These are phyloP conservation scores for Dendrophyllia cribrosa DNA, from an alignment of 64 coral and sea anemone genomes.

Conservation along the genomic window DNA sequence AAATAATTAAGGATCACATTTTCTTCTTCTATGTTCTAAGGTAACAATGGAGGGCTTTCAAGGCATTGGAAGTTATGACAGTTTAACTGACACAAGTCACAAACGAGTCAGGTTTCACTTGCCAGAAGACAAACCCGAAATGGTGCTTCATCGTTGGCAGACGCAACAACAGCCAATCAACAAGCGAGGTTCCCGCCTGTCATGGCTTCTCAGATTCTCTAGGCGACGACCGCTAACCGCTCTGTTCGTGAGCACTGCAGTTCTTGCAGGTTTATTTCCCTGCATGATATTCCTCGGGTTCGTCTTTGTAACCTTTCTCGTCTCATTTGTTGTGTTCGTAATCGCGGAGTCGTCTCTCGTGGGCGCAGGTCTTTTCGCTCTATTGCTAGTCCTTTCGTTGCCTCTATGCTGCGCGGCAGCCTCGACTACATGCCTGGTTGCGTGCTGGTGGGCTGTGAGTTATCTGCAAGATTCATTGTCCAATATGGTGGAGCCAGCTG, in stretches of 20 bases:
- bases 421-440: constrained; percentile 31
- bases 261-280: constrained; percentile 28
- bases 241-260: constrained; percentile 15
- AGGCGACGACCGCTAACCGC: constrained; percentile 40
- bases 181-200: not conserved
- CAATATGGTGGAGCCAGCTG: constrained; percentile 34
- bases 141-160: not conserved
- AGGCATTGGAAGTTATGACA: not conserved
- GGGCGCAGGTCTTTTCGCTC: constrained; percentile 25
- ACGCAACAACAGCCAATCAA: constrained; percentile 23
- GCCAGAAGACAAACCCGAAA: not conserved
- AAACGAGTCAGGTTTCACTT: constrained; percentile 15
- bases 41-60: not conserved
- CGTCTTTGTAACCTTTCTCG: constrained; percentile 10
- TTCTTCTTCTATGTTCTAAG: not conserved
- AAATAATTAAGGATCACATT: no score
- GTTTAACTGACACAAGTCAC: not conserved
- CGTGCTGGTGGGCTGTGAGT: constrained; percentile 31
- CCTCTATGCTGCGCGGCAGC: constrained; percentile 42
- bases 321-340: constrained; percentile 18
- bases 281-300: constrained; percentile 28
- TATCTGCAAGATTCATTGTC: constrained; percentile 29
- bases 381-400: constrained; percentile 14
- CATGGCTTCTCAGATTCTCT: constrained; percentile 9
- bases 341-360: constrained; percentile 4